These are phyloP conservation scores for Ptilodon capucinus DNA, from an alignment of 2,888 invertebrate species.

Conservation along the genomic window DNA sequence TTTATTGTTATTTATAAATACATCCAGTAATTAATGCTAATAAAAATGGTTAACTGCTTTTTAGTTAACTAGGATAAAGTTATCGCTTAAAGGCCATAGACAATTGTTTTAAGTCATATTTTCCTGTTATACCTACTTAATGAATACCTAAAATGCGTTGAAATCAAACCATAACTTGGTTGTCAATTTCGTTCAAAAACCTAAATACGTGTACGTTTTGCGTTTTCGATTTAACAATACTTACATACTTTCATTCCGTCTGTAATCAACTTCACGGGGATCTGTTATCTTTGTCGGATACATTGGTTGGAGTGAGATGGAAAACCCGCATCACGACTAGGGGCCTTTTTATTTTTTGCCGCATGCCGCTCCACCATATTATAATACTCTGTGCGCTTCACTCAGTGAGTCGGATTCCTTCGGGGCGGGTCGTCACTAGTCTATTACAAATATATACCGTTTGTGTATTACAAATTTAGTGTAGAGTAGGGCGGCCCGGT, in stretches of 20 bases:
- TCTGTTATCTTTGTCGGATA: conserved; percentile 30
- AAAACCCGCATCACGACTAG: conserved; percentile 50
- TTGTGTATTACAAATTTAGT: conserved; percentile 62
- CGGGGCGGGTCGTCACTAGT: conserved; percentile 80
- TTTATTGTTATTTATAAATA: no score
- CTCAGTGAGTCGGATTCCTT: conserved; percentile 68
- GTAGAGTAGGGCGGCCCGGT: conserved; percentile 74
- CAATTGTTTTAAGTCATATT: no score
- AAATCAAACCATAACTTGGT: no score
- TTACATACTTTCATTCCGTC: conserved; percentile 8
- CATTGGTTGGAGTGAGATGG: conserved; percentile 43
- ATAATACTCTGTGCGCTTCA: no score
- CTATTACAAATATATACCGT: conserved; percentile 50
- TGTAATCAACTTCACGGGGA: conserved; percentile 29
- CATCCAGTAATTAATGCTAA: no score
- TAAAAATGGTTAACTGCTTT: no score
- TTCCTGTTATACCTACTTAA: no score
- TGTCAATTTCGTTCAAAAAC: no score
- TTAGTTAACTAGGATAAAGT: no score
- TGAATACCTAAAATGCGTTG: no score
- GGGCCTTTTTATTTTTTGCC: conserved; percentile 55
- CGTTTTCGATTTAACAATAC: background rate
- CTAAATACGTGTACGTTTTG: no score
- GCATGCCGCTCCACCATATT: conserved; percentile 51
- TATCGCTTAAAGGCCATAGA: no score